A percentile compares a stretch with the other conserved stretches of the same genome.
Conservation (phyloP, 2,888 invertebrate species). For the Lymantria dispar region DNA sequence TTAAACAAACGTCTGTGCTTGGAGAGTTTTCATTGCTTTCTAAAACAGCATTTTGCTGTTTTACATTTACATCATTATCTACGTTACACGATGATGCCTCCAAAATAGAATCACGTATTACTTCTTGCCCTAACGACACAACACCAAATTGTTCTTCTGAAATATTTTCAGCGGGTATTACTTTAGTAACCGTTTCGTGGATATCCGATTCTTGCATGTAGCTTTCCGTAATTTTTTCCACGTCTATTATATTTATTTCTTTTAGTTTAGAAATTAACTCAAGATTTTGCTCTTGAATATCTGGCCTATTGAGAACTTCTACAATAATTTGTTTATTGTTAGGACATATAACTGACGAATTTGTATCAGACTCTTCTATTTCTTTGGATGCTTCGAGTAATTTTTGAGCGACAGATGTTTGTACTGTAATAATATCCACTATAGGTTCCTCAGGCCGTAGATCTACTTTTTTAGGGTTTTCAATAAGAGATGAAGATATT, state of each 20-base stretch:
- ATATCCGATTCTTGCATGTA: too few relatives aligned
- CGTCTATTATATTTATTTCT: background rate
- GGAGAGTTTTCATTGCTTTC: too few relatives aligned
- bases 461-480: slow-evolving; percentile 19
- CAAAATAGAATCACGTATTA: too few relatives aligned
- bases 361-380: background rate
- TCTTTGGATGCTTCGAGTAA: background rate
- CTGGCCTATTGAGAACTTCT: slow-evolving; percentile 7
- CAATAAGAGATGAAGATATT: slow-evolving; percentile 17
- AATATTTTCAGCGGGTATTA: too few relatives aligned
- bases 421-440: slow-evolving; percentile 8
- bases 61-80: too few relatives aligned
- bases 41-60: too few relatives aligned
- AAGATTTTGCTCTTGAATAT: background rate
- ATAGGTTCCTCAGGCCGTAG: slow-evolving; percentile 7
- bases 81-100: too few relatives aligned
- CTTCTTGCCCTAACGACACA: too few relatives aligned
- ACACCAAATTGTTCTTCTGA: too few relatives aligned
- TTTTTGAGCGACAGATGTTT: slow-evolving; percentile 4
- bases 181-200: too few relatives aligned
- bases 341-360: background rate
- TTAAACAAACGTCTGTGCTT: too few relatives aligned
- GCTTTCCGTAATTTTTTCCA: background rate
- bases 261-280: background rate
- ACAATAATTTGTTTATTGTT: slow-evolving; percentile 6